phyloP scores from a whole-genome alignment of 2,888 invertebrate species.

The Dasysyrphus albostriatus region DNA sequence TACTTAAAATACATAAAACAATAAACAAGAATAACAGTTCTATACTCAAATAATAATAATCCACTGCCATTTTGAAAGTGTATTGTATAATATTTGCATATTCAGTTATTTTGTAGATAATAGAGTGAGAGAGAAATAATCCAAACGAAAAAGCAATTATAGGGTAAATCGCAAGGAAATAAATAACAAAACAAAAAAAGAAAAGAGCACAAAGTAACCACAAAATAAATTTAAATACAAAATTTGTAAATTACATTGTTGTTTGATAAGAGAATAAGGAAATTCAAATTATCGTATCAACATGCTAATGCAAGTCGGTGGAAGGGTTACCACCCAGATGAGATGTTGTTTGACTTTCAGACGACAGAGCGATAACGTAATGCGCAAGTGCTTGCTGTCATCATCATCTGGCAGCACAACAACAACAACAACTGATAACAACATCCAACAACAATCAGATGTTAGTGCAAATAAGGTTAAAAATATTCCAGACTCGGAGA shows the following conservation, averaged over 20 bases:
- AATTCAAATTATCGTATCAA: slow-evolving; percentile 19
- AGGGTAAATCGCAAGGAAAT: slow-evolving; percentile 26
- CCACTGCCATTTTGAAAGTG: slow-evolving; percentile 38
- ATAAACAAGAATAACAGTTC: slow-evolving; percentile 21
- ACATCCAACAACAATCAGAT: slow-evolving; percentile 79
- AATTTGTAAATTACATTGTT: slow-evolving; percentile 27
- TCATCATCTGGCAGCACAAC: slow-evolving; percentile 26
- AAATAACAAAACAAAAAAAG: slow-evolving; percentile 14
- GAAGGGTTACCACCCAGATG: slow-evolving; percentile 59
- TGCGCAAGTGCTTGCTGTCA: slow-evolving; percentile 63
- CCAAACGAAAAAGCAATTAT: slow-evolving; percentile 58
- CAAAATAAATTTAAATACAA: neutral
- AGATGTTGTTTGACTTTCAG: slow-evolving; percentile 46
- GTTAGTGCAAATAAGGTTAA: slow-evolving; percentile 54
- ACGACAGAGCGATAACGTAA: slow-evolving; percentile 38
- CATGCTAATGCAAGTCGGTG: slow-evolving; percentile 62
- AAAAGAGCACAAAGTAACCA: slow-evolving; percentile 13
- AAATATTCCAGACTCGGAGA: slow-evolving; percentile 83
- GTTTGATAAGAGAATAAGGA: slow-evolving; percentile 21
- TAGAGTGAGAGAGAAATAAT: slow-evolving; percentile 54
- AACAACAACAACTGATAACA: slow-evolving; percentile 75
- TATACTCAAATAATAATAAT: slow-evolving; percentile 21
- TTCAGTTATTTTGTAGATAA: slow-evolving; percentile 80
- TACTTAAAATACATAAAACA: slow-evolving; percentile 1
- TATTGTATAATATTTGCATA: slow-evolving; percentile 77